phyloP scores from a whole-genome alignment of 2,113 vertebrate species.

The Serilophus lunatus region DNA sequence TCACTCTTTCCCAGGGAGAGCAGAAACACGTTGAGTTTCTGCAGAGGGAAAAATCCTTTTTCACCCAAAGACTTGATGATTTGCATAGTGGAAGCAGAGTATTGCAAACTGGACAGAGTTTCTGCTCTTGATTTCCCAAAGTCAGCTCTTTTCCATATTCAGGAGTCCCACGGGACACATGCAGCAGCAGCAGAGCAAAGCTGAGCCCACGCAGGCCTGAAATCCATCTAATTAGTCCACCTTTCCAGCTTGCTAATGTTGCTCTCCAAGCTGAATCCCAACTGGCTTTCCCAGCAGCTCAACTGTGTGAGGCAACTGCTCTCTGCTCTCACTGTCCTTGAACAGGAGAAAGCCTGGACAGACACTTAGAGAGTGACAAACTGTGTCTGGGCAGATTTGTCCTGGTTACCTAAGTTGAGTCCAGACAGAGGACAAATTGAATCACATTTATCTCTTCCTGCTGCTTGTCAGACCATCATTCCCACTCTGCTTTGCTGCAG shows the following conservation, averaged over 20 bases:
- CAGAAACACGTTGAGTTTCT: not conserved
- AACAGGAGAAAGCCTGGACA: not conserved
- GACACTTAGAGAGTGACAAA: not conserved
- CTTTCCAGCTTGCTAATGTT: not conserved
- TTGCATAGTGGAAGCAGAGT: not conserved
- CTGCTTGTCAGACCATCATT: not conserved
- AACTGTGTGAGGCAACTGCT: not conserved
- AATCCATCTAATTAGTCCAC: not conserved
- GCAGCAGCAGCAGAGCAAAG: not conserved
- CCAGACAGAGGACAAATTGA: slow-evolving; percentile 8
- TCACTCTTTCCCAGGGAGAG: not conserved
- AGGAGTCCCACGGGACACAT: not conserved
- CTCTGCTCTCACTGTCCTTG: not conserved
- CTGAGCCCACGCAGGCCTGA: not conserved
- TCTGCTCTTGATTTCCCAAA: not conserved
- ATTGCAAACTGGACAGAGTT: not conserved
- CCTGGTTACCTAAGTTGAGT: not conserved
- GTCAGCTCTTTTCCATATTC: not conserved
- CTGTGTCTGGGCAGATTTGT: not conserved
- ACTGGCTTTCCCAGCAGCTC: not conserved
- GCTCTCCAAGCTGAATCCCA: not conserved
- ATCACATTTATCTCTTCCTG: not conserved
- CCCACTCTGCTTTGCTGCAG: not conserved
- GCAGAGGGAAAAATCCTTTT: not conserved
- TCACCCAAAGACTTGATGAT: not conserved